Percentiles rank a stretch among this genome's conserved stretches.
Evolutionary conservation across 2,888 invertebrate species (phyloP).

Genomic region (Caenorhabditis panamensis): DNA sequence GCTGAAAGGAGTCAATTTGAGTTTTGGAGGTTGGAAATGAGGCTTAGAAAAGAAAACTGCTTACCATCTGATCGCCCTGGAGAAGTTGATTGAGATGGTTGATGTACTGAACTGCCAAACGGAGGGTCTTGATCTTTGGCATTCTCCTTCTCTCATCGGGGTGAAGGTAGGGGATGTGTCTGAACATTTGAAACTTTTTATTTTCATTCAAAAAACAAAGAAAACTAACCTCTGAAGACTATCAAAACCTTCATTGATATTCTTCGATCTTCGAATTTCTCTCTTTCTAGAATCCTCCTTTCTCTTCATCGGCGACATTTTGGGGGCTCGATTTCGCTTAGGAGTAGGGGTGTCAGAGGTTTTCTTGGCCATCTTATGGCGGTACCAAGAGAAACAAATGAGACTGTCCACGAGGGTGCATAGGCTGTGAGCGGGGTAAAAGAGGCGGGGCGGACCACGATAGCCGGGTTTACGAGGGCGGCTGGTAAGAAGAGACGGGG

Average conservation of each 20-base stretch:
- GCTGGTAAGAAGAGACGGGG: no score
- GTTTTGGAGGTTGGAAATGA: background rate
- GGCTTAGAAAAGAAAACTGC: no score
- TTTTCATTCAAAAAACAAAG: background rate
- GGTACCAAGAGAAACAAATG: no score
- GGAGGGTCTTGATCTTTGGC: constrained; percentile 51
- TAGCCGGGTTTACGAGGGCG: no score
- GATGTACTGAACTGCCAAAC: constrained; percentile 46
- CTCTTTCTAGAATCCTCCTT: constrained; percentile 11
- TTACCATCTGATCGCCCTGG: constrained; percentile 14
- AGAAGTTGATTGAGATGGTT: constrained; percentile 24
- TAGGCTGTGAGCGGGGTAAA: no score
- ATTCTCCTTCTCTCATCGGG: background rate
- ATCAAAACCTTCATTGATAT: constrained; percentile 19
- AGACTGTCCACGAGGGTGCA: no score
- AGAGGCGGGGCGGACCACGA: no score
- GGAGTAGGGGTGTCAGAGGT: no score
- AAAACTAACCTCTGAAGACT: constrained; percentile 32
- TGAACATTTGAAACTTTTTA: constrained; percentile 4
- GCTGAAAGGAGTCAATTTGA: background rate
- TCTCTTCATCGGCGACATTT: background rate
- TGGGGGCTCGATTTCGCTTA: no score
- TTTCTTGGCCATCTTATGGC: no score
- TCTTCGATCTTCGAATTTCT: constrained; percentile 2
- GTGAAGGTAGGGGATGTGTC: constrained; percentile 12